Conservation (phyloP, 2,797 vertebrate species). For the Sebastes minor region DNA sequence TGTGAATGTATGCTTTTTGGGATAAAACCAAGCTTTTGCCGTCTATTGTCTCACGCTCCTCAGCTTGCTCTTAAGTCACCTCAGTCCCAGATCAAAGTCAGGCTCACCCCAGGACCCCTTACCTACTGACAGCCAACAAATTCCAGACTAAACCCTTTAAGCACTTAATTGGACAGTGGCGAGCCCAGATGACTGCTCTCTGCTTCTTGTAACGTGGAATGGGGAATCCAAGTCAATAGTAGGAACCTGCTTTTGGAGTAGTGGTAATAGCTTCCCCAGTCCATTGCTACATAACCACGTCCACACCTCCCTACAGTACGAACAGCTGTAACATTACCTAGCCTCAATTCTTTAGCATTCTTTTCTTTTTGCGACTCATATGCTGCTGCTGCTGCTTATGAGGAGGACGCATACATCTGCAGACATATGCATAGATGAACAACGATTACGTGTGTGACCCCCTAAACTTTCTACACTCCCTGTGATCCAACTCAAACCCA, state of each 20-base stretch:
- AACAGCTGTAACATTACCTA: background rate
- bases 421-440: slow-evolving; percentile 5
- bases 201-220: slow-evolving; percentile 46
- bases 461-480: background rate
- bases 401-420: background rate
- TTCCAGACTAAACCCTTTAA: slow-evolving; percentile 76
- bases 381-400: no score
- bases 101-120: slow-evolving; percentile 64
- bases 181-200: slow-evolving; percentile 54
- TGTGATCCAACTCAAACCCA: slow-evolving; percentile 34
- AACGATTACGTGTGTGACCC: slow-evolving; percentile 5
- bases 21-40: slow-evolving; percentile 13
- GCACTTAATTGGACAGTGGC: slow-evolving; percentile 72
- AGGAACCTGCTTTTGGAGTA: slow-evolving; percentile 26
- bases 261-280: slow-evolving; percentile 30
- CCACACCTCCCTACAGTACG: background rate
- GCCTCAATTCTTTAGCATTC: background rate
- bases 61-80: slow-evolving; percentile 54
- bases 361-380: no score
- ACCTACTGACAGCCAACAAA: slow-evolving; percentile 77
- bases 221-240: slow-evolving; percentile 24
- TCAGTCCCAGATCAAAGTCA: slow-evolving; percentile 73
- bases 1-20: background rate
- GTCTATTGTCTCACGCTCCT: slow-evolving; percentile 55
- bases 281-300: slow-evolving; percentile 6